Conservation (phyloP, 2,888 invertebrate species). For the Margaritifera margaritifera region DNA sequence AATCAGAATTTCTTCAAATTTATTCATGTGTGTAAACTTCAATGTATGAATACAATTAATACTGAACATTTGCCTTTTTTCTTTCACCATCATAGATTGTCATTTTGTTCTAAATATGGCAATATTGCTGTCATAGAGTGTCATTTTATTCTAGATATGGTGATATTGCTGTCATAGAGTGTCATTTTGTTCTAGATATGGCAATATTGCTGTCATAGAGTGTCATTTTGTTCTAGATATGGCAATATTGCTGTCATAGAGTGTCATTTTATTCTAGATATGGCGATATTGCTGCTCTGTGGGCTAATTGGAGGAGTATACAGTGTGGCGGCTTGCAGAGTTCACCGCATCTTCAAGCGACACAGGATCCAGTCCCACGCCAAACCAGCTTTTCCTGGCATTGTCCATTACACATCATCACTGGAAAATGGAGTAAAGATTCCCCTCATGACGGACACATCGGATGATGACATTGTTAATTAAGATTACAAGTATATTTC, state of each 20-base stretch:
- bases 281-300: slow-evolving; percentile 48
- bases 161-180: slow-evolving; percentile 34
- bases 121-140: neutral
- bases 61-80: too few relatives aligned
- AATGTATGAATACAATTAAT: neutral
- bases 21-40: too few relatives aligned
- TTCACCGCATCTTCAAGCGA: slow-evolving; percentile 18
- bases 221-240: slow-evolving; percentile 56
- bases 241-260: slow-evolving; percentile 34
- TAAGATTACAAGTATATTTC: too few relatives aligned
- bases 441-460: slow-evolving; percentile 8
- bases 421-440: slow-evolving; percentile 10
- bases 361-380: slow-evolving; percentile 5
- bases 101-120: neutral
- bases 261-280: slow-evolving; percentile 44
- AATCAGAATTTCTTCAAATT: too few relatives aligned
- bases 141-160: slow-evolving; percentile 48
- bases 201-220: slow-evolving; percentile 47
- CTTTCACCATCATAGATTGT: neutral
- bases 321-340: slow-evolving; percentile 54
- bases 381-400: neutral
- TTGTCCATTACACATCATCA: neutral
- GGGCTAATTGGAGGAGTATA: slow-evolving; percentile 55
- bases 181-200: slow-evolving; percentile 49
- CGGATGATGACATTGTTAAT: slow-evolving; percentile 16